A percentile compares a stretch with the other conserved stretches of the same genome.
Conservation (phyloP, 2,888 invertebrate genomes). For the Hyposoter didymator region DNA sequence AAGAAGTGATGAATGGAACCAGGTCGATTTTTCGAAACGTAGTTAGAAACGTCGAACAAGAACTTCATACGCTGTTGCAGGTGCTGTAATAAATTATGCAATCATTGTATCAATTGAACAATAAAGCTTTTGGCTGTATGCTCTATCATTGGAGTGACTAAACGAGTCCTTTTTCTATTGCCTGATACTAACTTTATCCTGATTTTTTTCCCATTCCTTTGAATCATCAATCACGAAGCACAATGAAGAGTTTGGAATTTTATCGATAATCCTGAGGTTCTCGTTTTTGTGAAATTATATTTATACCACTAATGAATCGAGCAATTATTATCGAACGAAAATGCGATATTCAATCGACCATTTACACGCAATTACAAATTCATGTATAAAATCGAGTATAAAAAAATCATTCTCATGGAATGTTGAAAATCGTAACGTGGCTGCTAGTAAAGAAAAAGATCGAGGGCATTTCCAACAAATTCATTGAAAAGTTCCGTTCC, state of each 20-base stretch:
- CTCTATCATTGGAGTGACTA: not conserved
- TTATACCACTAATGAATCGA: not conserved
- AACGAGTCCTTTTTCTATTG: not conserved
- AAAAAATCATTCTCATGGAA: not conserved
- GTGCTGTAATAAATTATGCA: not conserved
- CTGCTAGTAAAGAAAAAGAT: constrained; percentile 14
- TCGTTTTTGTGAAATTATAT: not conserved
- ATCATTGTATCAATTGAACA: not conserved
- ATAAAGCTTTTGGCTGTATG: not conserved
- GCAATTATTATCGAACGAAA: not conserved
- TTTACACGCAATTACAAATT: not conserved
- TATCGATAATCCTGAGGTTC: not conserved
- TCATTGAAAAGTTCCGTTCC: too few species aligned
- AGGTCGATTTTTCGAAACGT: not conserved
- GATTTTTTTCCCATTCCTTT: too few species aligned
- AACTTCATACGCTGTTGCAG: not conserved
- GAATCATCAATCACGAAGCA: too few species aligned
- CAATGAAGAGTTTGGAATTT: too few species aligned
- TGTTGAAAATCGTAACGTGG: not conserved
- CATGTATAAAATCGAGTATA: not conserved
- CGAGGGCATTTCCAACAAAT: not conserved
- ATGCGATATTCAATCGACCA: not conserved
- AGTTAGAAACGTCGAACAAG: not conserved
- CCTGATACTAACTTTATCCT: not conserved
- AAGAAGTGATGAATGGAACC: not conserved